phyloP scores from a whole-genome alignment of 2,113 vertebrate genomes.

The Raja brachyura region DNA sequence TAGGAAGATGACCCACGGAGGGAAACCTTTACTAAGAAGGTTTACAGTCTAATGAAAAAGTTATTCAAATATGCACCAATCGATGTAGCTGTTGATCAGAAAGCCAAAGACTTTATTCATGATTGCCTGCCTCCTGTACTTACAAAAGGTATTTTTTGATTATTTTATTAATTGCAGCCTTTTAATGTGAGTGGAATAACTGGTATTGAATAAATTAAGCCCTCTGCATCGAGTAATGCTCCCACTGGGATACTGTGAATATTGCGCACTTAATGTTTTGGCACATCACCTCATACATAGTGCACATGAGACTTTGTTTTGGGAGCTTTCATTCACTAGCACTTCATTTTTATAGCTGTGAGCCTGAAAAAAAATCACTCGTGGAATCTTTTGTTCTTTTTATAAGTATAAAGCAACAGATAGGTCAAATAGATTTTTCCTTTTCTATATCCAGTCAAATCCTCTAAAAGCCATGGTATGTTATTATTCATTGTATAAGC shows the following conservation, averaged over 20 bases:
- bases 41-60: constrained; percentile 69
- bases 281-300: neutral
- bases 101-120: constrained; percentile 78
- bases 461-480: neutral
- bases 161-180: neutral
- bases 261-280: neutral
- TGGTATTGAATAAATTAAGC: neutral
- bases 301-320: neutral
- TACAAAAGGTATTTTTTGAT: constrained; percentile 54
- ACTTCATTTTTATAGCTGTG: neutral
- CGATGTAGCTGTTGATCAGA: constrained; percentile 89
- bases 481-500: neutral
- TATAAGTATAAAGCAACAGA: neutral
- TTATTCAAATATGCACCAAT: constrained; percentile 70
- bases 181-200: neutral
- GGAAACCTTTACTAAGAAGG: constrained; percentile 63
- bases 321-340: neutral
- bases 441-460: neutral
- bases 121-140: constrained; percentile 84
- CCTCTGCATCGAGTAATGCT: neutral
- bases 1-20: constrained; percentile 61
- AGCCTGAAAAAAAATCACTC: neutral
- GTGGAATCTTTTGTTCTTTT: neutral
- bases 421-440: neutral
- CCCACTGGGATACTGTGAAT: neutral